Conservation (phyloP, 2,888 invertebrate genomes). For the Hypolimnas misippus region DNA sequence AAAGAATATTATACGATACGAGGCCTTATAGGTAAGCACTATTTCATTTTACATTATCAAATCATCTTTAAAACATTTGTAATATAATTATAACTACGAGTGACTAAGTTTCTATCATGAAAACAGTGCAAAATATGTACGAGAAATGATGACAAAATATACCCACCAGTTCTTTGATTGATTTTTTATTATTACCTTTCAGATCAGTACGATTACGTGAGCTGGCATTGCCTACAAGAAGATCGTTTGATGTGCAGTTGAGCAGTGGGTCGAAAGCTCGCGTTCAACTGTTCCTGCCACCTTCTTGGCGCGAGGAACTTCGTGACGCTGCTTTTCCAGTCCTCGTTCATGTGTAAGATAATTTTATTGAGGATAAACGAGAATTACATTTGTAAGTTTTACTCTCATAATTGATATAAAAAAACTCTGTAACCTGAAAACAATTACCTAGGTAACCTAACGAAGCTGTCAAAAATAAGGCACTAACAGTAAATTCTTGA, state of each 20-base stretch:
- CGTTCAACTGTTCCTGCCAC: constrained; percentile 94
- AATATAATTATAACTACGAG: neutral
- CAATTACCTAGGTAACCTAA: too few species aligned
- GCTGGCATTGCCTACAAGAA: constrained; percentile 92
- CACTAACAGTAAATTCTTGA: too few species aligned
- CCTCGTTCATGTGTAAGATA: constrained; percentile 91
- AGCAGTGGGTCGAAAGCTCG: constrained; percentile 94
- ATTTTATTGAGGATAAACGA: too few species aligned
- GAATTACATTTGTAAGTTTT: too few species aligned
- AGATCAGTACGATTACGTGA: constrained; percentile 88
- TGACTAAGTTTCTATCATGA: too few species aligned
- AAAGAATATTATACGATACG: constrained; percentile 90
- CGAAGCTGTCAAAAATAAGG: too few species aligned
- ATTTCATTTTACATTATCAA: neutral
- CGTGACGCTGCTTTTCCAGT: constrained; percentile 95
- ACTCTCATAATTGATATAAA: too few species aligned
- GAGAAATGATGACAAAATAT: neutral
- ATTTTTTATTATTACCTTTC: constrained; percentile 29
- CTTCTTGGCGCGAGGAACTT: constrained; percentile 93
- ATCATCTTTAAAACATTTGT: neutral
- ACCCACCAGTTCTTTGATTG: neutral
- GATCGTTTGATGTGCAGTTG: constrained; percentile 93
- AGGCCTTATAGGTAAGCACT: constrained; percentile 83
- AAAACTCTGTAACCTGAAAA: too few species aligned
- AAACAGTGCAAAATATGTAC: neutral